Conservation (phyloP, 2,888 invertebrate genomes). For the Pandemis cinnamomeana region DNA sequence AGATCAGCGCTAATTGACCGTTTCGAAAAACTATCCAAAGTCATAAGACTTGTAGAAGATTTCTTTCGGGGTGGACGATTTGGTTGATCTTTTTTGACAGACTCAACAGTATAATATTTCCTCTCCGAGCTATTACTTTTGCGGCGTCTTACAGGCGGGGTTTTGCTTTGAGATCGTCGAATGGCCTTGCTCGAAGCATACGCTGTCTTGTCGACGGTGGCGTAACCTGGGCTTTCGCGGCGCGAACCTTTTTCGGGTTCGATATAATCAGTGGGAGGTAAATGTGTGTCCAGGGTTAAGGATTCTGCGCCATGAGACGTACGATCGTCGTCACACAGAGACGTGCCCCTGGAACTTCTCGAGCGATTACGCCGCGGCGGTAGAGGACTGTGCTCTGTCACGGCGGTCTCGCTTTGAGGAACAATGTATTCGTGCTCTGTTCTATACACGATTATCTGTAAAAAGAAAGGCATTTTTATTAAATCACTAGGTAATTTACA, state of each 20-base stretch:
- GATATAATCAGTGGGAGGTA: slow-evolving; percentile 60
- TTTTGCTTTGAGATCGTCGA: slow-evolving; percentile 82
- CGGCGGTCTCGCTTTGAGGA: slow-evolving; percentile 81
- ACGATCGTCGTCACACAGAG: slow-evolving; percentile 87
- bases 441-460: slow-evolving; percentile 87
- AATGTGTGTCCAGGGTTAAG: slow-evolving; percentile 80
- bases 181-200: slow-evolving; percentile 86
- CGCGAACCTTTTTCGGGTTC: slow-evolving; percentile 73
- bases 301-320: slow-evolving; percentile 90
- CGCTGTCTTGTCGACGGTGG: slow-evolving; percentile 89
- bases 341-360: slow-evolving; percentile 80
- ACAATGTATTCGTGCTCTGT: slow-evolving; percentile 87
- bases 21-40: slow-evolving; percentile 80
- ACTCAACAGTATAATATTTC: slow-evolving; percentile 88
- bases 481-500: no score
- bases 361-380: slow-evolving; percentile 85
- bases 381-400: slow-evolving; percentile 83
- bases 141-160: slow-evolving; percentile 74
- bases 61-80: slow-evolving; percentile 87
- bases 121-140: slow-evolving; percentile 82
- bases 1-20: slow-evolving; percentile 72
- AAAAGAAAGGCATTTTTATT: slow-evolving; percentile 44
- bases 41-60: slow-evolving; percentile 82
- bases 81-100: slow-evolving; percentile 78
- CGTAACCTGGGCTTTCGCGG: slow-evolving; percentile 87